A percentile compares a stretch with the other conserved stretches of the same genome.
phyloP scores from a whole-genome alignment of 2,113 vertebrate genomes.

The Papio anubis region DNA sequence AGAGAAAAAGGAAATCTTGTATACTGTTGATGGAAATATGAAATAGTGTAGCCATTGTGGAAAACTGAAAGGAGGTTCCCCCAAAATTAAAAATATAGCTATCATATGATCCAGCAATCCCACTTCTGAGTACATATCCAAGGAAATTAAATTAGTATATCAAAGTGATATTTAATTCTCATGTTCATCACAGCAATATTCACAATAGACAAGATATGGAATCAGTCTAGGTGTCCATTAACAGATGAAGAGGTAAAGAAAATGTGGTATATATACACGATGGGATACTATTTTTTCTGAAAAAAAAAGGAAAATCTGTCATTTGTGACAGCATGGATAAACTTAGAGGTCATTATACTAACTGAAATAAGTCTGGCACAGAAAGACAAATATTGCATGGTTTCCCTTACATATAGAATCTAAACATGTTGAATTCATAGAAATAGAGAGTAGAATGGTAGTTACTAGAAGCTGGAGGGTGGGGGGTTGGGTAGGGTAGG shows the following conservation, averaged over 20 bases:
- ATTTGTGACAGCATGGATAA: not conserved
- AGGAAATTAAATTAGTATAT: not conserved
- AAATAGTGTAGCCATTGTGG: not conserved
- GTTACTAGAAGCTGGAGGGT: not conserved
- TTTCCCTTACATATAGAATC: not conserved
- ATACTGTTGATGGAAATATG: not conserved
- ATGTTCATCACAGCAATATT: not conserved
- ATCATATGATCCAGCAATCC: not conserved
- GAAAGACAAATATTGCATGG: not conserved
- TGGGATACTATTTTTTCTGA: not conserved
- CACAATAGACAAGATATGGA: not conserved
- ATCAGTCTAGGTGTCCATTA: not conserved
- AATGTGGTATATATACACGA: no score
- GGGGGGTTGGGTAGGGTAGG: not conserved
- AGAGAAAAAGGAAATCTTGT: not conserved
- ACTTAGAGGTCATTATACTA: not conserved
- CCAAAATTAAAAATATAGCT: not conserved
- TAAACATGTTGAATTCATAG: not conserved
- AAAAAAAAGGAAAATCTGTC: not conserved
- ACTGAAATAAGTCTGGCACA: not conserved
- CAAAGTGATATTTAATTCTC: not conserved
- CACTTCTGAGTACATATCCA: not conserved
- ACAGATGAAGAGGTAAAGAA: no score
- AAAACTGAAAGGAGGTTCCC: not conserved
- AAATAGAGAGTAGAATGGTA: not conserved